A percentile compares a stretch with the other conserved stretches of the same genome.
Conservation (phyloP, 1,140 invertebrate genomes). For the Globodera rostochiensis region DNA sequence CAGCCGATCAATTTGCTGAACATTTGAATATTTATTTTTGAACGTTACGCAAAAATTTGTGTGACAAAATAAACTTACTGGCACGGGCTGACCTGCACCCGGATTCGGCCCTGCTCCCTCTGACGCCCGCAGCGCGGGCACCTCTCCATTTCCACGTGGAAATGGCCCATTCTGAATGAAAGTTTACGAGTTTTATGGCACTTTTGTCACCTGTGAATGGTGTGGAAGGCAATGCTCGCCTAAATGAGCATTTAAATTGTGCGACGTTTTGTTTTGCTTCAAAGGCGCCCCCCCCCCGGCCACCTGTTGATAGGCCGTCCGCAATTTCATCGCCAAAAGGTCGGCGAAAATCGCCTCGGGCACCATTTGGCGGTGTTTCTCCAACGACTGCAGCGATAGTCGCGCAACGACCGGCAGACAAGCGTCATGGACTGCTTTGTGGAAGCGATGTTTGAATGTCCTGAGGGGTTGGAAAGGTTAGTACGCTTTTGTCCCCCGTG, state of each 20-base stretch:
- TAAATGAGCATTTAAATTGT: constrained; percentile 24
- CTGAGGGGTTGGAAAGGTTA: background rate
- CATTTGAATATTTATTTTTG: constrained; percentile 4
- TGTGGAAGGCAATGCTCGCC: constrained; percentile 60
- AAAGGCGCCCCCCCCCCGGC: constrained; percentile 1
- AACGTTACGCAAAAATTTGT: background rate
- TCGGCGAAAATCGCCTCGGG: constrained; percentile 58
- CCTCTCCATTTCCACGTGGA: constrained; percentile 58
- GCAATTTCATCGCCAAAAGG: constrained; percentile 61
- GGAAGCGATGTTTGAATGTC: constrained; percentile 63
- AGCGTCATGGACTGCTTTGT: constrained; percentile 50
- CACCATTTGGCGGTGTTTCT: constrained; percentile 62
- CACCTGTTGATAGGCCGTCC: constrained; percentile 56
- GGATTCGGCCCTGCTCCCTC: constrained; percentile 56
- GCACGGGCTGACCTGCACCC: constrained; percentile 60
- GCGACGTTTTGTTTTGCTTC: background rate
- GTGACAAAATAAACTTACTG: constrained; percentile 51
- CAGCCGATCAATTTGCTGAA: constrained; percentile 62
- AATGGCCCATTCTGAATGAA: constrained; percentile 57
- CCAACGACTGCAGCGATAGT: constrained; percentile 52
- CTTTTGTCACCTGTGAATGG: constrained; percentile 50
- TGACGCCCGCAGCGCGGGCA: constrained; percentile 60
- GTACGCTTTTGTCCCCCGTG: background rate
- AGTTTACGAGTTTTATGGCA: background rate
- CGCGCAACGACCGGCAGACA: constrained; percentile 61